These are phyloP conservation scores for Serinus canaria DNA, from an alignment of 2,113 vertebrate genomes.

Conservation along the genomic window DNA sequence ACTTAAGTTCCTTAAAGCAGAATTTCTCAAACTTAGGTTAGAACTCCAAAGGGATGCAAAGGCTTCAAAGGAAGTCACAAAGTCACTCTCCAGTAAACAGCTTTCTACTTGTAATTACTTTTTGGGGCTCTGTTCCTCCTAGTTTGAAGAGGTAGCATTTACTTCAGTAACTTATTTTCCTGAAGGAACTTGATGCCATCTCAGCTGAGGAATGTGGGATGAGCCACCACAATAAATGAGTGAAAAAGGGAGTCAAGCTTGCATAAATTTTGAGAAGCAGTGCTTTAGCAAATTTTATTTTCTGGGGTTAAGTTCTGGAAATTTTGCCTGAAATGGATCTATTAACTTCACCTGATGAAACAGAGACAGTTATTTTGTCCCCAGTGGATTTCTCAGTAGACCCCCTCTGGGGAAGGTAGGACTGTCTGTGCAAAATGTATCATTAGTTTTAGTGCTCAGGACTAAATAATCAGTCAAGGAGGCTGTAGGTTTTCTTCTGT, in stretches of 20 bases:
- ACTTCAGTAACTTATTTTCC: not conserved
- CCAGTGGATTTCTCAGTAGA: not conserved
- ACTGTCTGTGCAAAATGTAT: not conserved
- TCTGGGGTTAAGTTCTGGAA: not conserved
- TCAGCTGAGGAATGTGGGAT: slow-evolving; percentile 22
- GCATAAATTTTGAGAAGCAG: not conserved
- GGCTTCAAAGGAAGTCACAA: slow-evolving; percentile 45
- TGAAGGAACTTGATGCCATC: not conserved
- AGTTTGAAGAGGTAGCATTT: slow-evolving; percentile 32
- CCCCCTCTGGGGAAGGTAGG: not conserved
- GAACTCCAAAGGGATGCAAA: not conserved
- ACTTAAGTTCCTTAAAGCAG: slow-evolving; percentile 36
- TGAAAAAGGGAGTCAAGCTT: not conserved
- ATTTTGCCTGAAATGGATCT: not conserved
- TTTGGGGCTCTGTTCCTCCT: slow-evolving; percentile 11
- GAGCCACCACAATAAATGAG: not conserved
- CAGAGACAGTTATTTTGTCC: not conserved
- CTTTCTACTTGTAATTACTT: slow-evolving; percentile 11
- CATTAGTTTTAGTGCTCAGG: not conserved
- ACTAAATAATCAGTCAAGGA: not conserved
- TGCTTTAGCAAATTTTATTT: not conserved
- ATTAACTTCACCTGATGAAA: not conserved
- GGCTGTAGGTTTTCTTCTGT: not conserved
- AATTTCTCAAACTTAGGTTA: slow-evolving; percentile 14
- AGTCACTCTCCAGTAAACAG: slow-evolving; percentile 21